Conservation (phyloP, 2,888 invertebrate species). For the Gasteruption jaculator region DNA sequence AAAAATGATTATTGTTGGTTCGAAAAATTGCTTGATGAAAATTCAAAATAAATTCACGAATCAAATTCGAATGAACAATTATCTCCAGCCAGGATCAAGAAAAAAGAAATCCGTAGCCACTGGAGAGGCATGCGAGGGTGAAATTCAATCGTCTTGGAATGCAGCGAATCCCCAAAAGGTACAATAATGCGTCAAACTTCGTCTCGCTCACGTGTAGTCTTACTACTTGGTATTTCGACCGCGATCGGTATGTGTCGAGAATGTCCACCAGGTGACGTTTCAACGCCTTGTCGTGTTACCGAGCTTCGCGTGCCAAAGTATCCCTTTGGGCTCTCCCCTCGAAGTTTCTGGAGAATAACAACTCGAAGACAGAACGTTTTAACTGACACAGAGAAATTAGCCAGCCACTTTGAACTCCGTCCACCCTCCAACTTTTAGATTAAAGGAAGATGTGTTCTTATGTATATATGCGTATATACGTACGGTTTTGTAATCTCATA, state of each 20-base stretch:
- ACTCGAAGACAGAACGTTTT: slow-evolving; percentile 17
- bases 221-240: slow-evolving; percentile 38
- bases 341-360: too few relatives aligned
- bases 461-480: not conserved
- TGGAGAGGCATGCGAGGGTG: slow-evolving; percentile 1
- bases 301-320: slow-evolving; percentile 29
- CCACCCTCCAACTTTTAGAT: too few relatives aligned
- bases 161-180: slow-evolving; percentile 20
- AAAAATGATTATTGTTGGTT: too few relatives aligned
- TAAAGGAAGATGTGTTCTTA: not conserved
- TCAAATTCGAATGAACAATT: too few relatives aligned
- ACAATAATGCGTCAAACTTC: slow-evolving; percentile 17
- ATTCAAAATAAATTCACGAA: too few relatives aligned
- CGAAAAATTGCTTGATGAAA: too few relatives aligned
- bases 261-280: slow-evolving; percentile 48
- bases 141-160: slow-evolving; percentile 19
- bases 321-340: slow-evolving; percentile 25
- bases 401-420: too few relatives aligned
- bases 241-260: slow-evolving; percentile 44
- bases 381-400: too few relatives aligned
- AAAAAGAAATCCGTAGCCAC: slow-evolving; percentile 12
- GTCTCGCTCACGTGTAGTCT: slow-evolving; percentile 22
- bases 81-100: too few relatives aligned
- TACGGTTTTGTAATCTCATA: too few relatives aligned
- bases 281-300: slow-evolving; percentile 41